Conservation (phyloP, 1,140 invertebrate genomes). For the Temnothorax longispinosus region DNA sequence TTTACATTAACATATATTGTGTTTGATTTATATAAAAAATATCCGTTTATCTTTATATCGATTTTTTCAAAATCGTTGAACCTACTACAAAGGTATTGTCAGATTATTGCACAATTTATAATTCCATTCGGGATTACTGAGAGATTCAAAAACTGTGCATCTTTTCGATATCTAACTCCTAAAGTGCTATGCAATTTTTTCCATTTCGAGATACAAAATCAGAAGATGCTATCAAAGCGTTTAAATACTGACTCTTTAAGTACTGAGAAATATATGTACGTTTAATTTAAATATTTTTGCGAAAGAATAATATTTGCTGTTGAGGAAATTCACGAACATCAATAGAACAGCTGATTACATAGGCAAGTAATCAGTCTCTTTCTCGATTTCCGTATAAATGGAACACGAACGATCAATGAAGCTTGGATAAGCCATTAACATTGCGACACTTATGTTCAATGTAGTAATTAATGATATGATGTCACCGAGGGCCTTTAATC, state of each 20-base stretch:
- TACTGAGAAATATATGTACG: conserved; percentile 25
- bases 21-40: neutral
- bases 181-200: conserved; percentile 49
- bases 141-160: neutral
- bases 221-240: conserved; percentile 55
- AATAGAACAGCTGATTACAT: neutral
- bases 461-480: conserved; percentile 73
- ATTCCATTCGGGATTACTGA: neutral
- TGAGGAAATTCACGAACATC: neutral
- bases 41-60: neutral
- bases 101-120: neutral
- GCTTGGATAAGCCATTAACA: conserved; percentile 67
- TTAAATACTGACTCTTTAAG: conserved; percentile 56
- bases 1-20: neutral
- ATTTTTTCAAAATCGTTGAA: neutral
- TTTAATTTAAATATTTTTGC: neutral
- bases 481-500: conserved; percentile 72
- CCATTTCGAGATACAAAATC: conserved; percentile 56
- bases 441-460: conserved; percentile 68
- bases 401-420: conserved; percentile 59
- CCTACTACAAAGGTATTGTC: neutral
- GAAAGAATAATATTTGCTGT: neutral
- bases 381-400: conserved; percentile 47
- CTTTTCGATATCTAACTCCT: neutral
- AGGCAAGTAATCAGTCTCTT: neutral